These are phyloP conservation scores for Himalopsyche anomala DNA, from an alignment of 2,888 invertebrate genomes.

Conservation along the genomic window DNA sequence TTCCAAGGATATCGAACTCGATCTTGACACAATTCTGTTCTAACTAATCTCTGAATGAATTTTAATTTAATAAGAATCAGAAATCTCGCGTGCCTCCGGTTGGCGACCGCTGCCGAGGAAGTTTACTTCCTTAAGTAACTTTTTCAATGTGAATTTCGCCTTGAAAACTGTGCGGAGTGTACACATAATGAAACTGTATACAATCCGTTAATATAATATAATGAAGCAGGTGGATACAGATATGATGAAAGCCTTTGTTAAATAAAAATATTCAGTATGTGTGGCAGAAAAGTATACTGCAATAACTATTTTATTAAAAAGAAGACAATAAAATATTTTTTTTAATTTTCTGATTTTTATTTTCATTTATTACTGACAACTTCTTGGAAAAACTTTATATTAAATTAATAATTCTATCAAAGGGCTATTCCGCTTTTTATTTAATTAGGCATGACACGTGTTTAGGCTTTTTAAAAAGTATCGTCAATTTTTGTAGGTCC, in stretches of 20 bases:
- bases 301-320: too few relatives aligned
- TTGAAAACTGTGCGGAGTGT: background rate
- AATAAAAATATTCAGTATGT: background rate
- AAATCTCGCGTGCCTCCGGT: slow-evolving; percentile 1
- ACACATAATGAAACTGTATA: background rate
- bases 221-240: background rate
- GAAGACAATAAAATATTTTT: too few relatives aligned
- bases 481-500: too few relatives aligned
- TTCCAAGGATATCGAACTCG: background rate
- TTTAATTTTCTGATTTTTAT: too few relatives aligned
- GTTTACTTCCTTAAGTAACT: slow-evolving; percentile 4
- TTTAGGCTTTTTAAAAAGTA: too few relatives aligned
- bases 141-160: background rate
- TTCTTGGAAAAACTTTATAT: too few relatives aligned
- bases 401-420: too few relatives aligned
- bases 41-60: background rate
- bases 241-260: background rate
- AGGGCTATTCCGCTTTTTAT: too few relatives aligned
- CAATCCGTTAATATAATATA: background rate
- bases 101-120: background rate
- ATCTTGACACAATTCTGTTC: slow-evolving; percentile 12
- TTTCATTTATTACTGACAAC: too few relatives aligned
- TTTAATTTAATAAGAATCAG: background rate
- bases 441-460: too few relatives aligned
- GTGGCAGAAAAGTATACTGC: too few relatives aligned